Evolutionary conservation across 2,888 invertebrate species (phyloP), one percentile per base, ranked within the genome.

Genomic region (Seira musarum): DNA sequence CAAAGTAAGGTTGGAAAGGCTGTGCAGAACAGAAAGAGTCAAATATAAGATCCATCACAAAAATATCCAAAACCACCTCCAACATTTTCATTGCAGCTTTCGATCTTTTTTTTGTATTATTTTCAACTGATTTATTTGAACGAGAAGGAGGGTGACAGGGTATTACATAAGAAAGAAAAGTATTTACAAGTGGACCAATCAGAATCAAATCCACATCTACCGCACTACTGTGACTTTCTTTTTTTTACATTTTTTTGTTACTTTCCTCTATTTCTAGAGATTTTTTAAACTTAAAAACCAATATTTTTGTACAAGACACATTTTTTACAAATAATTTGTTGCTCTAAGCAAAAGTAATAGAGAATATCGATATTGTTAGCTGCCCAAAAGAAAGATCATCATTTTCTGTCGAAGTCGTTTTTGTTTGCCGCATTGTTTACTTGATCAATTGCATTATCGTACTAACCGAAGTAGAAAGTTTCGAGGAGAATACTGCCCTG

Each of bases 131-230:
- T 40, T 40, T 40, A 40, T 40, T 13, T 40, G 6, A 13, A n/a
- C n/a, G 40, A 8, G 40, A 40, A 40, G 40, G 40, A 40, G 40
- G 73, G 73, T 73, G 73, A 73, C 73, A 73, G 73, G 73, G 73
- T 73, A 73, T 40, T 40, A 40, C 40, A 64, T 46, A 73, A 73
- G 72, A 25, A 72, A 64, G 64, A 72, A 8, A 72, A 72, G 72
- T 72, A 72, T 72, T 72, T 72, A 61, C 40, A 40, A 40, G 40
- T 63, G 25, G 63, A 64, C 49, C 63, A 72, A 72, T 72, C 72
- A 72, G 73, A 65, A 73, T 65, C 73, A 73, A 63, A 72, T 57
- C 21, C 73, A 66, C 49, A 46, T n/a, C n/a, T n/a, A 53, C 21
- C 8, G 19, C 35, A 30, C 53, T 17, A 57, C 40, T 73, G 73